These are phyloP conservation scores for Pipra filicauda DNA, from an alignment of 2,113 vertebrate species.

Conservation along the genomic window DNA sequence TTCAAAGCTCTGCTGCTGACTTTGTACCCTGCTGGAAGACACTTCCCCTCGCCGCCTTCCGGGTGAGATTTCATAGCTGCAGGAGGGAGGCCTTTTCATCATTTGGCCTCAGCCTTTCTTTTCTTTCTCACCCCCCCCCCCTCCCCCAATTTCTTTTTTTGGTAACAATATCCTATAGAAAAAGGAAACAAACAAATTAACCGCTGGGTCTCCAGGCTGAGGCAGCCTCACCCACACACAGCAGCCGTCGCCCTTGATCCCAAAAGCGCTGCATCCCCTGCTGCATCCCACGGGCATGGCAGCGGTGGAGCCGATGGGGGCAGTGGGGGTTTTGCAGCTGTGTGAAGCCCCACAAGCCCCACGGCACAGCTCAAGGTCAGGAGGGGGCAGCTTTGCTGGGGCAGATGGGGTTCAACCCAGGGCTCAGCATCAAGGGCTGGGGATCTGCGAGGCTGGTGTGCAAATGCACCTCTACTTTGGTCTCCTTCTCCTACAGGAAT, in stretches of 20 bases:
- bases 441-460: neutral
- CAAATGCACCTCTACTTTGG: neutral
- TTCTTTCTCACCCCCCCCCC: neutral
- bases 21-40: constrained; percentile 57
- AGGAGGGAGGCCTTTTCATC: constrained; percentile 49
- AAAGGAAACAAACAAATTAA: constrained; percentile 54
- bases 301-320: neutral
- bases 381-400: neutral
- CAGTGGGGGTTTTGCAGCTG: neutral
- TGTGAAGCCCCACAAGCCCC: neutral
- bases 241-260: neutral
- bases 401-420: neutral
- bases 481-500: neutral
- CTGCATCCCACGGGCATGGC: neutral
- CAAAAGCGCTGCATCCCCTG: neutral
- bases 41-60: constrained; percentile 42
- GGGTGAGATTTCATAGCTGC: constrained; percentile 58
- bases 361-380: neutral
- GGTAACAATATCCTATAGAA: constrained; percentile 35
- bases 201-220: neutral
- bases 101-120: neutral
- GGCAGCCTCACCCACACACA: constrained; percentile 1
- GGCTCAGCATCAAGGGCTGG: neutral
- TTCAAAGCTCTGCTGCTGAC: constrained; percentile 62
- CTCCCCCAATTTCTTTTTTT: neutral